These are phyloP conservation scores for Nibea coibor DNA, from an alignment of 2,113 vertebrate species.

Conservation along the genomic window DNA sequence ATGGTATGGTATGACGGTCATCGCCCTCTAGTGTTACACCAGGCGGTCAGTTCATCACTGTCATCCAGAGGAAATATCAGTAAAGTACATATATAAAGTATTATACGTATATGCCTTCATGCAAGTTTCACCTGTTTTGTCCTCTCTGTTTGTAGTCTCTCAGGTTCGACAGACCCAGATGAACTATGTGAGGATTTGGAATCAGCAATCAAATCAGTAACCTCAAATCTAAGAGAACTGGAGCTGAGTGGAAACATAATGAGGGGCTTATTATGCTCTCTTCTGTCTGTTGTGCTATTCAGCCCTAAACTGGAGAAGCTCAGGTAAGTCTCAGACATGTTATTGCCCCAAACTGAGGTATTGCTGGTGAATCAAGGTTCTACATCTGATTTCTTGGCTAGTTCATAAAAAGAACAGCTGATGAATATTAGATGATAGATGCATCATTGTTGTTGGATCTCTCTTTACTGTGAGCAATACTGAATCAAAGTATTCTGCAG, in stretches of 20 bases:
- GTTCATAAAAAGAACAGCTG: neutral
- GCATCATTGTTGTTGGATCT: neutral
- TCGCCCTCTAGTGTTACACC: too few relatives aligned
- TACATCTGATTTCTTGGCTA: neutral
- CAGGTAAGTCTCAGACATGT: conserved; percentile 23
- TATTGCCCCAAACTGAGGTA: neutral
- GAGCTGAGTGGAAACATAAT: conserved; percentile 41
- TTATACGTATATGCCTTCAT: too few relatives aligned
- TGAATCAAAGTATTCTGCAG: neutral
- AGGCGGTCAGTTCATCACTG: too few relatives aligned
- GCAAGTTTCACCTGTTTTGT: neutral
- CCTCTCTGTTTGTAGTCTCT: conserved; percentile 31
- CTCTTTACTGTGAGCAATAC: neutral
- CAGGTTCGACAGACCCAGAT: accelerated
- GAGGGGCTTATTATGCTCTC: accelerated
- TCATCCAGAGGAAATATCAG: neutral
- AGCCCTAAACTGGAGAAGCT: conserved; percentile 36
- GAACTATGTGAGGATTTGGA: neutral
- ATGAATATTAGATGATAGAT: neutral
- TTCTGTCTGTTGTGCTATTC: conserved; percentile 9
- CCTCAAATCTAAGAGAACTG: conserved; percentile 39
- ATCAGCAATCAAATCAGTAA: neutral
- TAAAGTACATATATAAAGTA: too few relatives aligned
- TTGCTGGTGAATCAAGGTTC: neutral
- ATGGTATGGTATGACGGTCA: too few relatives aligned